Base-by-base conservation (phyloP, 2,888 invertebrate genomes). In the Mallateleia sp. region DNA sequence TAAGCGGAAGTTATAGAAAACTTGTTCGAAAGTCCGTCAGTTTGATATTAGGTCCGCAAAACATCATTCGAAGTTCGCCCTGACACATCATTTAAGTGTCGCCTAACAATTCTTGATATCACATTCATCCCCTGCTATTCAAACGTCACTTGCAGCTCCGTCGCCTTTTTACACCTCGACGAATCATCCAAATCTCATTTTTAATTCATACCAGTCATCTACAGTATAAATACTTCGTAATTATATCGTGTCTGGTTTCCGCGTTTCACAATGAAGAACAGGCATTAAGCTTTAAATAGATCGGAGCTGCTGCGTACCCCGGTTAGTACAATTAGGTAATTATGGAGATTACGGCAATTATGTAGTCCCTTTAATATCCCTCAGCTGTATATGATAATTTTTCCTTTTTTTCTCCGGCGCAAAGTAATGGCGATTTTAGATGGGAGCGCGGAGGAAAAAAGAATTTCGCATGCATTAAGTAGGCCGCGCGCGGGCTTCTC, bases 311-410 rank as follows among this genome's bases (percentile, higher is more conserved):
- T 38, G 38, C 8, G n/a, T 34, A 47, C 25, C 28, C 28, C 54
- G 34, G 34, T 60, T 24, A 15, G 34, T 60, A 60, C 60, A 79
- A 79, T 79, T 67, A 79, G 69, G 60, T 66, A 79, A 60, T 79
- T 67, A 79, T 79, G 69, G 20, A 69, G 60, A 79, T 79, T 60
- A 79, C 20, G 50, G 38, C 20, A 69, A 69, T 79, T 79, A 69
- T 56, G 28, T 45, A 79, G 47, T 79, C 78, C 32, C 60, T 79
- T 79, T 67, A 69, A 79, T 60, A 60, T 79, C 64, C 38, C n/a
- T 67, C 58, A 67, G 38, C 54, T 79, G 47, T 79, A 24, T 50
- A 69, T 58, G 56, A 47, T 52, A 69, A 69, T 47, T 69, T 78
- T 64, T 79, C 60, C 11, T 50, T 47, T 74, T n/a, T 60, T 58